Base-by-base conservation (phyloP, 2,113 vertebrate genomes). In the Lota lota region DNA sequence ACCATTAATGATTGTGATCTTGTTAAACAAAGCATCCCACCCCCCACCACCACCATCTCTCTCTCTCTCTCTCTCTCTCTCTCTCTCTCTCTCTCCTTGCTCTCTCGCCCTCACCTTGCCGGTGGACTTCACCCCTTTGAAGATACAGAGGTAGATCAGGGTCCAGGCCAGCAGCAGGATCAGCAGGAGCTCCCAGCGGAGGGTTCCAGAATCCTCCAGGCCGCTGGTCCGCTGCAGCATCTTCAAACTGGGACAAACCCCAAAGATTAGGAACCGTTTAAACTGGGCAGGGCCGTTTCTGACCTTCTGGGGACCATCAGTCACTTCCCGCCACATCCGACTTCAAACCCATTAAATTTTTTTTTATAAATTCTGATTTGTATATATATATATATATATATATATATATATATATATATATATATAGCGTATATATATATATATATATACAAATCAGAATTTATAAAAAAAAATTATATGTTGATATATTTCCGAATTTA, bases 101-200 rank as follows among this genome's bases (percentile, higher is more conserved):
- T n/a, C n/a, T n/a, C n/a, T n/a, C n/a, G n/a, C 51, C 22, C 62
- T 78, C 61, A 91, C 92, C 82, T 93, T 93, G 47, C 92, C 92
- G 40, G 90, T 93, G 57, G 90, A 93, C 76, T 90, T 91, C 66
- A 93, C 88, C 0, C 92, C 92, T 67, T 92, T 92, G 68, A 93
- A 93, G 79, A 93, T 91, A 71, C 91, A 93, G 60, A 93, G 59
- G 67, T 93, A 93, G 73, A 90, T 77, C n/a, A 93, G 73, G 50
- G 90, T 84, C 92, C 92, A 93, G 50, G 90, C 86, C 62, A 93
- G 75, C 20, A 90, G 1, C 17, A 93, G 87, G 47, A 91, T 80
- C 4, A 92, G 87, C 21, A 87, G 87, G 62, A 93, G 90, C 22
- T 92, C 84, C 92, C 91, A 91, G 0, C 88, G 85, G 4, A 93